Evolutionary conservation across 2,888 invertebrate species (phyloP).

Genomic region (Leptopterna dolabrata): DNA sequence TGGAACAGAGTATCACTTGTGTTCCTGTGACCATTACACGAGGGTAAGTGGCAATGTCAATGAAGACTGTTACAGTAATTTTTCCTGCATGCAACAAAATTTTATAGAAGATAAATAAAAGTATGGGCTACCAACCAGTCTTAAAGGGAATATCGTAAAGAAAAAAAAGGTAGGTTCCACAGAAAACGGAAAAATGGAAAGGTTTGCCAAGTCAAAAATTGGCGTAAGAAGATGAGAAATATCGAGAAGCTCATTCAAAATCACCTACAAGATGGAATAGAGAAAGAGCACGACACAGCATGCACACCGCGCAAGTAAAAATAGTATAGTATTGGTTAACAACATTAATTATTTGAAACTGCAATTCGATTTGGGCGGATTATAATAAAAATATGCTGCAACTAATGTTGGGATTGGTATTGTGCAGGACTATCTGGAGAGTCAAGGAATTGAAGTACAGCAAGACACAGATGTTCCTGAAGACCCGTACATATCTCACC

Average conservation of each 20-base stretch:
- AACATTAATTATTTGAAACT: no score
- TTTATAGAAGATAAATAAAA: background rate
- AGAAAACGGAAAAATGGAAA: background rate
- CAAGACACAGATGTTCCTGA: conserved; percentile 77
- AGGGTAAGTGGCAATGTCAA: conserved; percentile 68
- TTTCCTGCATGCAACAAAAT: background rate
- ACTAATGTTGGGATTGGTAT: background rate
- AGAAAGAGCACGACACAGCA: background rate
- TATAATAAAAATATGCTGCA: background rate
- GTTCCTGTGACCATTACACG: conserved; percentile 84
- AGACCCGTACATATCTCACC: conserved; percentile 72
- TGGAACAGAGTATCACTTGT: conserved; percentile 83
- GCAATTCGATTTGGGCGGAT: no score
- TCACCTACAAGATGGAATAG: background rate
- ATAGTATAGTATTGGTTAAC: no score
- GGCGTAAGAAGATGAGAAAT: background rate
- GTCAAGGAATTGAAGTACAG: conserved; percentile 83
- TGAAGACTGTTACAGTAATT: background rate
- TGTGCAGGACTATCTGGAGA: conserved; percentile 79
- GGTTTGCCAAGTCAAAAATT: background rate
- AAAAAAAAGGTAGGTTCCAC: no score
- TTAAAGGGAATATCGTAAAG: no score
- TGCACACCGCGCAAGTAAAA: no score
- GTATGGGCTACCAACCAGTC: no score
- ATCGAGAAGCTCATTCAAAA: background rate